Evolutionary conservation across 1,140 invertebrate genomes (phyloP).

Genomic region (Archegozetes longisetosus): DNA sequence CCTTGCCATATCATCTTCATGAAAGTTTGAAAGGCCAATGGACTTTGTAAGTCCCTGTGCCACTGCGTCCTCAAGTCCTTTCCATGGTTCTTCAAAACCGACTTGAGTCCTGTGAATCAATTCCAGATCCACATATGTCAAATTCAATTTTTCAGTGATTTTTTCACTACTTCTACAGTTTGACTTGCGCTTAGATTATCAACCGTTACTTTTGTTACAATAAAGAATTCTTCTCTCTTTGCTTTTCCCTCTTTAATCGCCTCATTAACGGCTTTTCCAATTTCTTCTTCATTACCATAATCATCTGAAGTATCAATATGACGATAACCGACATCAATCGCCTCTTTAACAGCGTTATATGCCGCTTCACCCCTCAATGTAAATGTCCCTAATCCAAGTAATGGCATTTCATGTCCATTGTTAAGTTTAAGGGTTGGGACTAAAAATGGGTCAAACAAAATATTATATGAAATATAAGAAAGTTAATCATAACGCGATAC

Average conservation of each 20-base stretch:
- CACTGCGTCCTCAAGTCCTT: conserved; percentile 16
- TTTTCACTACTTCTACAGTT: conserved; percentile 41
- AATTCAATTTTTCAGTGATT: conserved; percentile 46
- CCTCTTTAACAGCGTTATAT: conserved; percentile 50
- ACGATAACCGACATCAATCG: conserved; percentile 66
- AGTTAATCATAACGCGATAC: too few relatives aligned
- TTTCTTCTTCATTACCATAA: conserved; percentile 68
- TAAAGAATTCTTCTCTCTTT: conserved; percentile 64
- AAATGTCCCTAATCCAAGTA: conserved; percentile 16
- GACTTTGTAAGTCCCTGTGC: conserved; percentile 45
- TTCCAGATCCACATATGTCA: conserved; percentile 64
- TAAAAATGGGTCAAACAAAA: too few relatives aligned
- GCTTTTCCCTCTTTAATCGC: conserved; percentile 51
- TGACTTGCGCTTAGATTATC: conserved; percentile 45
- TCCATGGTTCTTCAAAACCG: neutral
- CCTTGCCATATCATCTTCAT: conserved; percentile 18
- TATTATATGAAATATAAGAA: too few relatives aligned
- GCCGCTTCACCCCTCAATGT: conserved; percentile 49
- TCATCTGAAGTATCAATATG: conserved; percentile 74
- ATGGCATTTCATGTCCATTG: conserved; percentile 19
- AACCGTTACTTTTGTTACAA: conserved; percentile 45
- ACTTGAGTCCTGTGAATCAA: conserved; percentile 58
- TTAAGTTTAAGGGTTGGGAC: conserved; percentile 1
- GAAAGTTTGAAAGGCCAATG: conserved; percentile 34
- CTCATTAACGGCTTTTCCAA: conserved; percentile 53